These are phyloP conservation scores for Microctenopoma lineatum DNA, from an alignment of 2,797 vertebrate genomes.

Conservation along the genomic window DNA sequence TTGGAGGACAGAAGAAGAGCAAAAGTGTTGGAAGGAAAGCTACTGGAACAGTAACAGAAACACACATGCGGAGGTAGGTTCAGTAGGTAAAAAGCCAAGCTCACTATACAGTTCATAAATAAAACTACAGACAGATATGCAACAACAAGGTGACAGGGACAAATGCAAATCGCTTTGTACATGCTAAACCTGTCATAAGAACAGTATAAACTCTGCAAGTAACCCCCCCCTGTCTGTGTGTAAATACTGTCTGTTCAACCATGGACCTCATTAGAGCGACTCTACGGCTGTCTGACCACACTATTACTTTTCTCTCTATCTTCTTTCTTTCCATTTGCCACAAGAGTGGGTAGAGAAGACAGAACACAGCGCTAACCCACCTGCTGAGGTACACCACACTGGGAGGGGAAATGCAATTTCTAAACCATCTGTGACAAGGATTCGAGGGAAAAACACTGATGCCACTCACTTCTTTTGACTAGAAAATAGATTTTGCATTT, in stretches of 20 bases:
- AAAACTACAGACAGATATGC: background rate
- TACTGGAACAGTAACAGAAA: conserved; percentile 1
- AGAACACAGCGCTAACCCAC: conserved; percentile 86
- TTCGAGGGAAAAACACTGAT: conserved; percentile 28
- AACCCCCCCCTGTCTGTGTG: conserved; percentile 9
- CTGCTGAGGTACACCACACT: conserved; percentile 74
- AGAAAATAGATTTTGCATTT: conserved; percentile 21
- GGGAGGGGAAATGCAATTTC: conserved; percentile 55
- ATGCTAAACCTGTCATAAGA: background rate
- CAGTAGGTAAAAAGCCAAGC: background rate
- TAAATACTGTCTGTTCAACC: conserved; percentile 54
- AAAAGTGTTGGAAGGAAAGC: conserved; percentile 10
- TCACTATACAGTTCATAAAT: background rate
- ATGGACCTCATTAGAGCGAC: conserved; percentile 63
- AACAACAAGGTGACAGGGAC: background rate
- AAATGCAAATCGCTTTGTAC: background rate
- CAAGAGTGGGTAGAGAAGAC: conserved; percentile 80
- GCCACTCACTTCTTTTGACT: conserved; percentile 16
- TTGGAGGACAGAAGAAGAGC: conserved; percentile 22
- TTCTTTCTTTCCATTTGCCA: conserved; percentile 42
- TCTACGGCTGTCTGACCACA: conserved; percentile 60
- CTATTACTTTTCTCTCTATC: conserved; percentile 37
- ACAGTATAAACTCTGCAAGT: conserved; percentile 1
- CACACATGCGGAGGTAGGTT: background rate
- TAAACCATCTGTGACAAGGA: conserved; percentile 59